Evolutionary conservation across 2,113 vertebrate species (phyloP).

Genomic region (Eclectus roratus): DNA sequence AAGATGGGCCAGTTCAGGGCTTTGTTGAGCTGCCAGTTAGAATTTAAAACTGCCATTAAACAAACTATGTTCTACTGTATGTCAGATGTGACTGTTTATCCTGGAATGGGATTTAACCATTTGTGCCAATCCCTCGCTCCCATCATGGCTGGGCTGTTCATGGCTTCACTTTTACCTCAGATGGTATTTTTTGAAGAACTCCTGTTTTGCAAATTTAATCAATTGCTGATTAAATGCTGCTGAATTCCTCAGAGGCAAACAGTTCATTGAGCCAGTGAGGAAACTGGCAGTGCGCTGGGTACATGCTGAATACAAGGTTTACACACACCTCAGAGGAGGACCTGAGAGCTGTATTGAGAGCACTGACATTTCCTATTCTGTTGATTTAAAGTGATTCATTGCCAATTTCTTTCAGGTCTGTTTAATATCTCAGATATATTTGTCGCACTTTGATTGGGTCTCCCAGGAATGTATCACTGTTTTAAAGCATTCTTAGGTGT

Average conservation of each 20-base stretch:
- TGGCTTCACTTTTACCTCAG: neutral
- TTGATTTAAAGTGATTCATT: neutral
- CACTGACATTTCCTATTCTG: neutral
- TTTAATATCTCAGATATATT: neutral
- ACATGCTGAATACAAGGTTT: neutral
- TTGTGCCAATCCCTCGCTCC: neutral
- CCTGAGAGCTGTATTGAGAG: neutral
- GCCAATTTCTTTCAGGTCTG: neutral
- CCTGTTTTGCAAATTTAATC: neutral
- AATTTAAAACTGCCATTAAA: conserved; percentile 1
- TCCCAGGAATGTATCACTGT: neutral
- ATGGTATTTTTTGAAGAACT: neutral
- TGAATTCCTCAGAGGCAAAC: neutral
- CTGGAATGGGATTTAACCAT: neutral
- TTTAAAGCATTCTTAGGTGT: neutral
- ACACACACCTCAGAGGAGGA: neutral
- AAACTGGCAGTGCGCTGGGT: neutral
- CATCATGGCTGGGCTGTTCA: neutral
- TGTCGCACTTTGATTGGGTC: neutral
- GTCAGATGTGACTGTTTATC: neutral
- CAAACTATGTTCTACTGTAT: neutral
- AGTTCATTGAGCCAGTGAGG: neutral
- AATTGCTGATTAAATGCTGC: neutral
- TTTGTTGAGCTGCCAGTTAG: conserved; percentile 30
- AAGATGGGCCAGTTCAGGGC: conserved; percentile 6